Base-by-base conservation (phyloP, 2,888 invertebrate genomes). In the Drosophila flavopinicola region DNA sequence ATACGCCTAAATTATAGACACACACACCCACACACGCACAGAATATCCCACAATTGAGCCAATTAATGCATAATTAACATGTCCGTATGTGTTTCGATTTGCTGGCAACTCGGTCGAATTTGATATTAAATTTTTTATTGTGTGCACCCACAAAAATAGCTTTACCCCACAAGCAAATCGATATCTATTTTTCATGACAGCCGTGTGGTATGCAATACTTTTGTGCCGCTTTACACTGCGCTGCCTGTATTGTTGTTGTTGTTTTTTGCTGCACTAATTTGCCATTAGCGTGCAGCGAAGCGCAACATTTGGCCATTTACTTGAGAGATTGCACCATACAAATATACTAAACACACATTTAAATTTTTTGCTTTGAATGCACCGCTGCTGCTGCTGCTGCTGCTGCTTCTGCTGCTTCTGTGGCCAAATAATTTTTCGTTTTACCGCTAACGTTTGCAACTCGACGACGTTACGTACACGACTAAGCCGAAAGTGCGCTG, bases 401-500 rank as follows among this genome's bases (percentile, higher is more conserved):
- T 59, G 44, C 37, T 63, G 58, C 52, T 74, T 29, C 61, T 72
- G n/a, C 56, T 64, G 24, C 53, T 66, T 27, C 25, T 72, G 48
- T 52, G 33, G 13, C 39, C 51, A 54, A 74, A 42, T 33, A 52
- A 39, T 41, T 64, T 2, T 58, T 32, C 39, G 45, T 39, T 77
- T 84, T 66, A 74, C 77, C 77, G 77, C 64, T 70, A 78, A 77
- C 82, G 85, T 78, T 77, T 66, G 45, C 59, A 77, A 82, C 86
- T 83, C 70, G 77, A 87, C 89, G 89, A 89, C 87, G 88, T 82
- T 71, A 88, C 79, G 87, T 88, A 88, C 82, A 88, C 89, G 89
- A 89, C 90, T 89, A 84, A 86, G 63, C 73, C 37, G 54, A 69
- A 51, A 57, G 45, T 60, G 29, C 45, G 57, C 59, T 54, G 60